Percentiles rank a stretch among this genome's conserved stretches.
Evolutionary conservation across 1,140 invertebrate species (phyloP).

Genomic region (Thaumetopoea pityocampa): DNA sequence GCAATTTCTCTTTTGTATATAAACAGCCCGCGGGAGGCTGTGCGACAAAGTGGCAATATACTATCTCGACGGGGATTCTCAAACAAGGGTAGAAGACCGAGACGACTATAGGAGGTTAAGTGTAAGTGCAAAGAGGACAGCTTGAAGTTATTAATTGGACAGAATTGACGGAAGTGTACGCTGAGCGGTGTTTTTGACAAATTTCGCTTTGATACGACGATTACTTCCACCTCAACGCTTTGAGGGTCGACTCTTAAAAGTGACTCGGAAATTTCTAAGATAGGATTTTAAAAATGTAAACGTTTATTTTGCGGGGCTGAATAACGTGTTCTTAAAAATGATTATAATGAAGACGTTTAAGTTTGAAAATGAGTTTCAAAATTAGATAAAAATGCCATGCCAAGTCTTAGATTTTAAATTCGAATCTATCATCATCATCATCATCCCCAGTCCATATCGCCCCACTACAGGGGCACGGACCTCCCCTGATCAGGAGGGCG

Average conservation of each 20-base stretch:
- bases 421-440: no score
- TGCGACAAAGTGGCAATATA: constrained; percentile 74
- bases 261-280: constrained; percentile 41
- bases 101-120: constrained; percentile 29
- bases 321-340: constrained; percentile 3
- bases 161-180: constrained; percentile 71
- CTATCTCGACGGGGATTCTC: constrained; percentile 68
- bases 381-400: no score
- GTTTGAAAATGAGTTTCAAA: no score
- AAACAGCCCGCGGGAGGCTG: constrained; percentile 58
- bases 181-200: constrained; percentile 72
- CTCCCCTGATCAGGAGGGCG: no score
- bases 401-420: no score
- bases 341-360: constrained; percentile 9
- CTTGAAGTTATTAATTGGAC: constrained; percentile 68
- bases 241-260: constrained; percentile 45
- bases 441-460: no score
- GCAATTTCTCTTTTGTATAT: constrained; percentile 54
- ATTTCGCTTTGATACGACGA: constrained; percentile 73
- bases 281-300: constrained; percentile 20
- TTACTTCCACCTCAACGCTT: constrained; percentile 70
- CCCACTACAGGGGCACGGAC: no score
- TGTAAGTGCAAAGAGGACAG: constrained; percentile 31
- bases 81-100: constrained; percentile 62
- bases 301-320: constrained; percentile 7